Base-by-base conservation (phyloP, 2,113 vertebrate species). In the Prolemur simus region DNA sequence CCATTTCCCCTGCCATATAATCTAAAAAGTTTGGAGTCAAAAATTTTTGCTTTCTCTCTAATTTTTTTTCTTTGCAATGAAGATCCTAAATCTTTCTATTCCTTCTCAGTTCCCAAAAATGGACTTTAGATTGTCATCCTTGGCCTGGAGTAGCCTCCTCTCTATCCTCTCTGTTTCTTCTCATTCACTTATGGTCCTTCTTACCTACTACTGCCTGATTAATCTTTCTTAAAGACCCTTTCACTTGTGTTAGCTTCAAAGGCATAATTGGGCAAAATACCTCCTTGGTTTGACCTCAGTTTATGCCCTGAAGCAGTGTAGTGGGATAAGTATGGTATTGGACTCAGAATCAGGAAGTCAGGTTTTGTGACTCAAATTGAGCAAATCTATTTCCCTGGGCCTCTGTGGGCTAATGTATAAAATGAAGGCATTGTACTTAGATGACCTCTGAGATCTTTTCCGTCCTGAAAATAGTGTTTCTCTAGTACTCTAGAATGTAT, bases 401-500 rank as follows among this genome's bases (percentile, higher is more conserved):
- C 74, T 37, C 13, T 87, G 45, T 89, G 58, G 17, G 52, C 42
- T 86, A 32, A 73, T 42, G 39, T 77, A 23, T 42, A 58, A 69
- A 80, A 78, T 68, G 88, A 97, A 90, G 68, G 34, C n/a, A 60
- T 32, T 96, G 20, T 18, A 73, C 18, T 83, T 91, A 87, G 20
- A 63, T 73, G 60, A 94, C 49, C 21, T 34, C 34, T 52, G 45
- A 64, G n/a, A 21, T 78, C 42, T 92, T 92, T 87, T 56, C 6
- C 39, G 87, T 60, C 23, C 80, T 52, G 56, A 69, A 93, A 93
- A 73, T 25, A 76, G 11, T 95, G 6, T 81, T 73, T 6, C 58
- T 92, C 27, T 89, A 49, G 32, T 89, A 74, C 5, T 81, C n/a
- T 71, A 77, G 42, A 94, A 91, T 69, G 23, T 77, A 21, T 52